Base-by-base conservation (phyloP, 1,140 invertebrate genomes). In the Adoxophyes honmai region DNA sequence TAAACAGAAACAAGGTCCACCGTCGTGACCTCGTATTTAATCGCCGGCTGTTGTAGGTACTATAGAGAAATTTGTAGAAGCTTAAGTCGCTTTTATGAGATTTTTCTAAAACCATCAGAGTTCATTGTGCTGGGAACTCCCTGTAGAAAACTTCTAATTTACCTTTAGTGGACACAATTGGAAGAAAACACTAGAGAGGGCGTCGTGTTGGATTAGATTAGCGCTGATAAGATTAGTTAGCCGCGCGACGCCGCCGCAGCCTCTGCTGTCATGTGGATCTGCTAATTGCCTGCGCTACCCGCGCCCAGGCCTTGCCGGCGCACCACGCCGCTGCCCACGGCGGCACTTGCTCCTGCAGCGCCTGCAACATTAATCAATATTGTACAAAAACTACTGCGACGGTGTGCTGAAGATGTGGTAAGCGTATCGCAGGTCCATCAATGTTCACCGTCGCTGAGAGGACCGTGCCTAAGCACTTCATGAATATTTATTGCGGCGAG, bases 121-220 rank as follows among this genome's bases (percentile, higher is more conserved):
- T 73, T 65, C 67, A 70, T 70, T 75, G 63, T 64, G 62, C 39
- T 35, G 36, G 18, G 10, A 65, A 76, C 58, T 81, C 82, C 67
- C 78, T 33, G 57, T 81, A 79, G 81, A 78, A 77, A 81, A 81
- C 74, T 73, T 76, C 75, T 86, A 85, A 86, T 86, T 88, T 83
- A 86, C 80, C 81, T 81, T 71, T 75, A 81, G 75, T 86, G 85
- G 82, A 82, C 85, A 81, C 84, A 85, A 88, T 85, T 83, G 80
- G 70, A 84, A 81, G 81, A 86, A 87, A 86, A 86, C 82, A 88
- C 80, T 70, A 84, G 80, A 79, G 81, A 83, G 76, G 77, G 80
- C 75, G 78, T 75, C 77, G 78, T 73, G 72, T 62, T 61, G 72
- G 78, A 88, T 88, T 86, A 88, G 80, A 88, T 86, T 86, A 85